A percentile compares a stretch with the other conserved stretches of the same genome.
Conservation (phyloP, 2,888 invertebrate genomes). For the Lampropteryx suffumata region DNA sequence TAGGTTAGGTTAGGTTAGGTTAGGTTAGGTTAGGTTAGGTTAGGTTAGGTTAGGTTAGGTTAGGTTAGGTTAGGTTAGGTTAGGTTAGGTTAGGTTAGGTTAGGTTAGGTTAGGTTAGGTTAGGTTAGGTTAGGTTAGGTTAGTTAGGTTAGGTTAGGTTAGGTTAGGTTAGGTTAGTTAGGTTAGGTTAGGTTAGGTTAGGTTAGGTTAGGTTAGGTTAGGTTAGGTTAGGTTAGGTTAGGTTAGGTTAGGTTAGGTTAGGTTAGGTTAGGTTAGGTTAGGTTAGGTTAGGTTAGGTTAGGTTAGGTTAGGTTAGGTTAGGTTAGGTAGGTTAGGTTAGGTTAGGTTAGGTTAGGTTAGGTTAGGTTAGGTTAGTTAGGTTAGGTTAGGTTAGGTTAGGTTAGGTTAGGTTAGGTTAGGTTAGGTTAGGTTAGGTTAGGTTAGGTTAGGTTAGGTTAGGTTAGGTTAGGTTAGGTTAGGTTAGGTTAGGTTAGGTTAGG, state of each 20-base stretch:
- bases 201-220: slow-evolving; percentile 19
- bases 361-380: slow-evolving; percentile 10
- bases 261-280: slow-evolving; percentile 18
- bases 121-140: slow-evolving; percentile 14
- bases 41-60: slow-evolving; percentile 13
- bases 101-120: slow-evolving; percentile 9
- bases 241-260: slow-evolving; percentile 20
- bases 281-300: slow-evolving; percentile 6
- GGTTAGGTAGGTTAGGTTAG: slow-evolving; percentile 11
- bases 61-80: slow-evolving; percentile 15
- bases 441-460: slow-evolving; percentile 13
- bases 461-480: neutral
- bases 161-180: slow-evolving; percentile 19
- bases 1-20: slow-evolving; percentile 22
- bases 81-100: slow-evolving; percentile 20
- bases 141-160: slow-evolving; percentile 19
- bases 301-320: slow-evolving; percentile 22
- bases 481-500: slow-evolving; percentile 14
- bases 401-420: slow-evolving; percentile 15
- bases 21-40: slow-evolving; percentile 17
- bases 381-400: neutral
- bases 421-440: slow-evolving; percentile 15
- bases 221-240: neutral
- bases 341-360: slow-evolving; percentile 6
- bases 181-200: slow-evolving; percentile 26